Percentiles rank a stretch among this genome's conserved stretches.
Evolutionary conservation across 2,113 vertebrate genomes (phyloP).

Genomic region (Pteruthius melanotis): DNA sequence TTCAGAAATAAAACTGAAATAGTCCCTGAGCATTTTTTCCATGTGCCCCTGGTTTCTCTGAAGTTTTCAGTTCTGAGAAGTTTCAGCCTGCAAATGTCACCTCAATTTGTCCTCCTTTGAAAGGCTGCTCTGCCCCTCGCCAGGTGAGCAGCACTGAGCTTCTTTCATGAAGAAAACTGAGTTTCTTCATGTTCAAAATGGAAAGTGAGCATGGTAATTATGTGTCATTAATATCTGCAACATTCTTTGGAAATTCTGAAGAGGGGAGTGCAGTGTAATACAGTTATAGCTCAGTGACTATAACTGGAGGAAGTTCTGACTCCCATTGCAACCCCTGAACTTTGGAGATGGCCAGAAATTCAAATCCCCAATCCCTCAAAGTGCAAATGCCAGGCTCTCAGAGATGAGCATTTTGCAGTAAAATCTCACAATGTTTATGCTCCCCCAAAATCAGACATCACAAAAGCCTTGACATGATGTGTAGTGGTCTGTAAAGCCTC

Average conservation of each 20-base stretch:
- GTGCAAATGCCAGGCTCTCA: neutral
- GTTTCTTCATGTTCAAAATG: neutral
- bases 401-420: neutral
- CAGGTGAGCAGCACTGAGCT: neutral
- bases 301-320: neutral
- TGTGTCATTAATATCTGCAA: neutral
- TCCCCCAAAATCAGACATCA: neutral
- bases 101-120: neutral
- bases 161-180: too few species aligned
- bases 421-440: neutral
- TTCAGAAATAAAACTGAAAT: neutral
- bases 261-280: neutral
- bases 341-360: neutral
- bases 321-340: neutral
- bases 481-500: neutral
- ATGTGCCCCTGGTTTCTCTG: neutral
- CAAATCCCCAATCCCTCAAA: neutral
- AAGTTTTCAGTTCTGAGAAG: neutral
- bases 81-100: neutral
- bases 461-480: neutral
- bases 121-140: neutral
- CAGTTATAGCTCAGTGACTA: neutral
- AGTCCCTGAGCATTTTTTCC: neutral
- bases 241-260: neutral
- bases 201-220: neutral